phyloP scores from a whole-genome alignment of 1,140 invertebrate genomes.

The Neotoxoptera formosana region DNA sequence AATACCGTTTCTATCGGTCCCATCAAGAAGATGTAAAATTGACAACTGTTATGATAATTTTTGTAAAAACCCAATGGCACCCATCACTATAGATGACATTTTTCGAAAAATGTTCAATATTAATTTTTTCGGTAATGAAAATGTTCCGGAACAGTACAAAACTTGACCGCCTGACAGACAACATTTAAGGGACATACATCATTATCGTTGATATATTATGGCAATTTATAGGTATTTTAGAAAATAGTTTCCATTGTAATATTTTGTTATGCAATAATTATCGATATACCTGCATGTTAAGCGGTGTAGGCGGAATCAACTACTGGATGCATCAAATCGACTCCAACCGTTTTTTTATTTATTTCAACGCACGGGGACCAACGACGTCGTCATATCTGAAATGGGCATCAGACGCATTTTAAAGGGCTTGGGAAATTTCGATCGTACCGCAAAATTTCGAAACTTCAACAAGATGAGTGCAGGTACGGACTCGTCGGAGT shows the following conservation, averaged over 20 bases:
- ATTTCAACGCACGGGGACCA: background rate
- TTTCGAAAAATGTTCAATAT: too few species aligned
- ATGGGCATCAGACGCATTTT: background rate
- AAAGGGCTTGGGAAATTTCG: too few species aligned
- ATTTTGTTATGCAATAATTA: background rate
- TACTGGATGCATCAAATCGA: background rate
- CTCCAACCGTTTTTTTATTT: background rate
- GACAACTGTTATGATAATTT: background rate
- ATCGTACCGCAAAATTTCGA: background rate
- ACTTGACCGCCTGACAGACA: background rate
- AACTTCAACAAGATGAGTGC: background rate
- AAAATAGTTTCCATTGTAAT: background rate
- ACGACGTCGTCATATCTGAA: too few species aligned
- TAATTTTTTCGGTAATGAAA: constrained; percentile 20
- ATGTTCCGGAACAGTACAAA: background rate
- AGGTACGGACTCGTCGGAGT: background rate
- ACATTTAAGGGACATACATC: background rate
- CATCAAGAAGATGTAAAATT: background rate
- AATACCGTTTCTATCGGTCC: background rate
- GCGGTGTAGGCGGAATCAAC: constrained; percentile 21
- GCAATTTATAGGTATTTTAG: background rate
- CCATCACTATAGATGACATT: background rate
- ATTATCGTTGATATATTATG: background rate
- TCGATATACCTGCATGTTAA: constrained; percentile 34
- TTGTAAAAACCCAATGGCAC: background rate